These are phyloP conservation scores for Enteromius afrohamiltoni DNA, from an alignment of 2,797 vertebrate species.

Conservation along the genomic window DNA sequence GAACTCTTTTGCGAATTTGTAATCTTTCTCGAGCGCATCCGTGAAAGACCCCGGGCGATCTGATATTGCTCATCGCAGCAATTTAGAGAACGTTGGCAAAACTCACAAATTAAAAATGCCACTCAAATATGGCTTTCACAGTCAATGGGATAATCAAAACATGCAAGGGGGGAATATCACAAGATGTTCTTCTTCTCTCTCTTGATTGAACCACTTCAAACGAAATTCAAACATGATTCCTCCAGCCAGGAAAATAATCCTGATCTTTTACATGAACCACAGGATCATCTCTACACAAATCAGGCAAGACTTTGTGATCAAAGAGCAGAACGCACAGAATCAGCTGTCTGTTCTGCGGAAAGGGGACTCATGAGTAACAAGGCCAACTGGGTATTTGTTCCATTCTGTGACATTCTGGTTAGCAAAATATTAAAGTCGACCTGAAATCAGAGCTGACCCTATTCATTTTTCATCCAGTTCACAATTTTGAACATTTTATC, in stretches of 20 bases:
- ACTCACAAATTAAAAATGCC: constrained; percentile 47
- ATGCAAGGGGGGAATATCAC: constrained; percentile 51
- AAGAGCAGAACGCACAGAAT: constrained; percentile 70
- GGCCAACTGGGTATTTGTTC: constrained; percentile 22
- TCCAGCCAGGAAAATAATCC: constrained; percentile 77
- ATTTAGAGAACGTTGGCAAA: constrained; percentile 38
- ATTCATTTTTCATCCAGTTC: not conserved
- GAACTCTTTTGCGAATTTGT: constrained; percentile 23
- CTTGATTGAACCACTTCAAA: constrained; percentile 80
- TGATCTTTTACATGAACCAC: constrained; percentile 78
- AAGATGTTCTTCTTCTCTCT: constrained; percentile 66
- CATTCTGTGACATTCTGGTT: not conserved
- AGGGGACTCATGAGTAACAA: constrained; percentile 60
- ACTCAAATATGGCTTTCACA: constrained; percentile 41
- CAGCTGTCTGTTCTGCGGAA: constrained; percentile 61
- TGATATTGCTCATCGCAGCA: constrained; percentile 37
- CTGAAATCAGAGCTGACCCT: not conserved
- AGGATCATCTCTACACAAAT: constrained; percentile 81
- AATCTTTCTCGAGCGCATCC: not conserved
- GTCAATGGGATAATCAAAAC: constrained; percentile 48
- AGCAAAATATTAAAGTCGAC: constrained; percentile 5
- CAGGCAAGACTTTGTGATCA: constrained; percentile 79
- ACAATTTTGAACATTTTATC: not conserved
- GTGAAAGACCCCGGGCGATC: constrained; percentile 33
- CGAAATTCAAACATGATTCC: constrained; percentile 67